Conservation (phyloP, 2,888 invertebrate genomes). For the Lasioglossum zephyrum region DNA sequence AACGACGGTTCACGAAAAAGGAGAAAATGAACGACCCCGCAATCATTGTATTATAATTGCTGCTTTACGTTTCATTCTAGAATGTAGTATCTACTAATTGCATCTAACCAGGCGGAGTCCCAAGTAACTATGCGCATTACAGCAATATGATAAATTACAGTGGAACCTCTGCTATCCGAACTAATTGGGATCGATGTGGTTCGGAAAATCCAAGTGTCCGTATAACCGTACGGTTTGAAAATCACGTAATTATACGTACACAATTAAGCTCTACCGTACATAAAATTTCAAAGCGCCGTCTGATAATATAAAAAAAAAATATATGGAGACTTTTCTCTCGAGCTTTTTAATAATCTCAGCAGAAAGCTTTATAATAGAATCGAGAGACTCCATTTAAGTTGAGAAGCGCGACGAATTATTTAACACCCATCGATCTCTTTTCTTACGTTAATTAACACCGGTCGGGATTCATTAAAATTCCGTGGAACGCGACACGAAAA, state of each 20-base stretch:
- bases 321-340: neutral
- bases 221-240: too few species aligned
- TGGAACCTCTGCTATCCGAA: too few species aligned
- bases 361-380: neutral
- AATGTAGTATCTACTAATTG: neutral
- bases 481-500: neutral
- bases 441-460: conserved; percentile 6
- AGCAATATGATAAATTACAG: neutral
- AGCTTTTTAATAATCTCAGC: neutral
- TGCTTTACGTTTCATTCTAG: neutral
- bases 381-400: neutral
- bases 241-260: too few species aligned
- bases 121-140: neutral
- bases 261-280: too few species aligned
- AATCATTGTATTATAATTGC: conserved; percentile 2
- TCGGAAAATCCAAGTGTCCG: too few species aligned
- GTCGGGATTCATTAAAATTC: conserved; percentile 11
- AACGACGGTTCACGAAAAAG: neutral
- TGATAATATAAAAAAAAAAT: neutral
- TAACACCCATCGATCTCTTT: neutral
- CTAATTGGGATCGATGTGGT: too few species aligned
- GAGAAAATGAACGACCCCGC: neutral
- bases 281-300: neutral
- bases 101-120: neutral
- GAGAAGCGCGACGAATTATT: neutral